These are phyloP conservation scores for Phrynosoma platyrhinos DNA, from an alignment of 2,113 vertebrate genomes.

Conservation along the genomic window DNA sequence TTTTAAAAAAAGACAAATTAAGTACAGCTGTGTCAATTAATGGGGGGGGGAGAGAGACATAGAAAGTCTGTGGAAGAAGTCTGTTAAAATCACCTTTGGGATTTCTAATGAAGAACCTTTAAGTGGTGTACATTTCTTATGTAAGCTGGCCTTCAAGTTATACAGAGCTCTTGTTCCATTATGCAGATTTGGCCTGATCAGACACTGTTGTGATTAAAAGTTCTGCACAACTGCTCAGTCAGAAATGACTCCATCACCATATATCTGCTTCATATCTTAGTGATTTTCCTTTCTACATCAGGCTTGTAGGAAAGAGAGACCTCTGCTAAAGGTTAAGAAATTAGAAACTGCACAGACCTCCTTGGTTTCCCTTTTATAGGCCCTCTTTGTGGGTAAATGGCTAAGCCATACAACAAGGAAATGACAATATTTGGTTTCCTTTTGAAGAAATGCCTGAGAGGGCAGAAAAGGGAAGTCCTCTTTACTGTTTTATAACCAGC, in stretches of 20 bases:
- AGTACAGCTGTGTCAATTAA: too few species aligned
- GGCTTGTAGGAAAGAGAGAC: background rate
- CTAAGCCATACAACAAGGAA: conserved; percentile 20
- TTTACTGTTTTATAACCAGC: background rate
- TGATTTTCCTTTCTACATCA: conserved; percentile 12
- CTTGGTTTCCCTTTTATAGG: conserved; percentile 19
- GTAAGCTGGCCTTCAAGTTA: background rate
- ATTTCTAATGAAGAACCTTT: background rate
- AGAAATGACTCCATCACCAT: background rate
- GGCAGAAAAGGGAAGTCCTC: background rate
- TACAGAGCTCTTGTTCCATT: background rate
- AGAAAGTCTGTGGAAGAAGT: too few species aligned
- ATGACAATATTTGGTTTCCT: conserved; percentile 32
- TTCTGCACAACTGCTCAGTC: background rate
- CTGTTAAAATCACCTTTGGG: too few species aligned
- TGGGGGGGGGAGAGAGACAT: too few species aligned
- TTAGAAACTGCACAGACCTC: background rate
- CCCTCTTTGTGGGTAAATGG: background rate
- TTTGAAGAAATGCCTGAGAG: conserved; percentile 21
- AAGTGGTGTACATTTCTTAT: background rate
- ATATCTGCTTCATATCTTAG: background rate
- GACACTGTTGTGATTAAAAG: background rate
- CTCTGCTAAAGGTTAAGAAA: background rate
- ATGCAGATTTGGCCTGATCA: background rate
- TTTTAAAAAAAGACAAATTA: too few species aligned